Evolutionary conservation across 2,797 vertebrate species (phyloP).

Genomic region (Anguilla megastoma): DNA sequence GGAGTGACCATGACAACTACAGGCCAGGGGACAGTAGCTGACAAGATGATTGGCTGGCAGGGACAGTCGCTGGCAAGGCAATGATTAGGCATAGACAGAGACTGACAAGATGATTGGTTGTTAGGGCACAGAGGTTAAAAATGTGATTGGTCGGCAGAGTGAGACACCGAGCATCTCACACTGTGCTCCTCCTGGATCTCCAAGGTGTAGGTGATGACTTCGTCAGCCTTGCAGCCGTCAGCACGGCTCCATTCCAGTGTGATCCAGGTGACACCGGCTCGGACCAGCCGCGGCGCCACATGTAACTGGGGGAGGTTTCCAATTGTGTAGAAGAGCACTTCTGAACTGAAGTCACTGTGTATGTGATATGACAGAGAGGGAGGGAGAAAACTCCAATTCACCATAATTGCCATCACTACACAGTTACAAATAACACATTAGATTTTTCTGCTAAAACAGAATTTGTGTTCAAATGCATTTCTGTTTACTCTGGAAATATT

Average conservation of each 20-base stretch:
- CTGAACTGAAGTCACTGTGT: slow-evolving; percentile 88
- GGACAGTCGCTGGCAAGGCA: background rate
- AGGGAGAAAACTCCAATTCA: background rate
- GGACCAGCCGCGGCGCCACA: slow-evolving; percentile 84
- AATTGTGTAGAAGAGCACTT: slow-evolving; percentile 89
- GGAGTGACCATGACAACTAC: background rate
- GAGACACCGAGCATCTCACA: slow-evolving; percentile 63
- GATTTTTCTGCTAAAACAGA: too few species aligned
- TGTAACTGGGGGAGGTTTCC: slow-evolving; percentile 89
- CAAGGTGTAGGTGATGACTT: slow-evolving; percentile 88
- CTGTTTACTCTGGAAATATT: too few species aligned
- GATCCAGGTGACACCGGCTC: slow-evolving; percentile 90
- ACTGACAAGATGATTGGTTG: background rate
- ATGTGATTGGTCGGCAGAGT: background rate
- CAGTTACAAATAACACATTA: background rate
- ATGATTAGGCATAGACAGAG: background rate
- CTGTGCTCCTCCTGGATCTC: slow-evolving; percentile 94
- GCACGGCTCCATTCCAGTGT: slow-evolving; percentile 90
- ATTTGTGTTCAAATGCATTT: too few species aligned
- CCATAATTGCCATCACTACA: background rate
- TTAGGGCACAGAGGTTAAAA: background rate
- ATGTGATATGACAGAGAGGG: slow-evolving; percentile 23
- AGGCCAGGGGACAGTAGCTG: background rate
- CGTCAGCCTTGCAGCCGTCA: slow-evolving; percentile 84
- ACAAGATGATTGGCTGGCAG: background rate